Base-by-base conservation (phyloP, 2,888 invertebrate genomes). In the Phragmatobia fuliginosa region DNA sequence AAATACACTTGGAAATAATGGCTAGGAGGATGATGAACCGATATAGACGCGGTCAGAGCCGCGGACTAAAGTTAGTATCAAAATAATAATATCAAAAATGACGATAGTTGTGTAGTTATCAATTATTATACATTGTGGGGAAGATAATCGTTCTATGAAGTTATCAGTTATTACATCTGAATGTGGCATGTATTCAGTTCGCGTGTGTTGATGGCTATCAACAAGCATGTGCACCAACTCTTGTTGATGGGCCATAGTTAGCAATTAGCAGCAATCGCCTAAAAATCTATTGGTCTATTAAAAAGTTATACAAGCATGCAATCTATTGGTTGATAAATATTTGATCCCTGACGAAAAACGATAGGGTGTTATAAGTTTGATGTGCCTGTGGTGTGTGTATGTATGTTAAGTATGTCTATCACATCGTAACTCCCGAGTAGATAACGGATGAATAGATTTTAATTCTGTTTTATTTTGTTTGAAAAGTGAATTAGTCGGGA, bases 131-230 rank as follows among this genome's bases (percentile, higher is more conserved):
- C 68, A 59, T 59, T 70, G 70, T 72, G 69, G 66, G 66, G 63
- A 72, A 68, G 68, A 63, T 70, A 71, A 63, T 67, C 38, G 38
- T 69, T 8, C 60, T 38, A 58, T 33, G 31, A 60, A 36, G 36
- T 66, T 79, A 81, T 81, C 81, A 79, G 73, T 81, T 83, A 73
- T 79, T 67, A 73, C 73, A 81, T 81, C 75, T 81, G 71, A 64
- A 60, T 25, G 41, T 62, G 33, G 62, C 59, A 52, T 41, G 62
- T 64, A 28, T 38, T 64, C 45, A 36, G 63, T 70, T 81, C 70
- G 75, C 77, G 75, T 83, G 78, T 65, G 61, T 70, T 64, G 71
- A 49, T 71, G 68, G 65, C 8, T 65, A 65, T 25, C 73, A 81
- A 79, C 81, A 76, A 66, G 65, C 81, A 78, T 78, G 72, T 41